Percentiles rank a stretch among this genome's conserved stretches.
These are phyloP conservation scores for Trichomalopsis sarcophagae DNA, from an alignment of 1,140 invertebrate species.

Conservation along the genomic window DNA sequence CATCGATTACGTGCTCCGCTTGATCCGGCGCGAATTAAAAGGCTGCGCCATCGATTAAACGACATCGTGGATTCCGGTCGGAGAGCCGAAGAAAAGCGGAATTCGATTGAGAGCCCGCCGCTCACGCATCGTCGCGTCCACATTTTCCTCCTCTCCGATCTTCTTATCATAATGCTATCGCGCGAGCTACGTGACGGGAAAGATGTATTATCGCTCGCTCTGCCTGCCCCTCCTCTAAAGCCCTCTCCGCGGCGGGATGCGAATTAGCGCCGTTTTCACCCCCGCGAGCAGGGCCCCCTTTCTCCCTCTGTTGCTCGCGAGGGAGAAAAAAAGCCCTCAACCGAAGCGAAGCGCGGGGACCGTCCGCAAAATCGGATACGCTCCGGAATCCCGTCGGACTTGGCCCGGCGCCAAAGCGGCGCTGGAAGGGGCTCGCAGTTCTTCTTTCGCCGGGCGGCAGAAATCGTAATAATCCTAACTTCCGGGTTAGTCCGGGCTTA, in stretches of 20 bases:
- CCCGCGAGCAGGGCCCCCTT: neutral
- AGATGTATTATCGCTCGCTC: conserved; percentile 67
- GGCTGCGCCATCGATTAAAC: no score
- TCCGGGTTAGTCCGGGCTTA: conserved; percentile 70
- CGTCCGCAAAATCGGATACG: conserved; percentile 35
- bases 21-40: neutral
- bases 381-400: conserved; percentile 41
- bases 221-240: neutral
- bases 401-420: conserved; percentile 60
- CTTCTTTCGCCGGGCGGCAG: conserved; percentile 57
- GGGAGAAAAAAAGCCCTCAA: no score
- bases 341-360: no score
- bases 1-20: conserved; percentile 40
- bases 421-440: neutral
- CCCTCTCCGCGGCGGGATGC: conserved; percentile 58
- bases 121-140: conserved; percentile 53
- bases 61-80: conserved; percentile 33
- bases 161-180: conserved; percentile 71
- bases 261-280: conserved; percentile 60
- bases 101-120: conserved; percentile 57
- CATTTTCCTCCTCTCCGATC: conserved; percentile 60
- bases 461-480: conserved; percentile 74
- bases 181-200: conserved; percentile 69
- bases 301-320: neutral
- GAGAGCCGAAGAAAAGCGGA: conserved; percentile 60